Conservation (phyloP, 1,140 invertebrate species). For the Pseudomyrmex dendroicus region DNA sequence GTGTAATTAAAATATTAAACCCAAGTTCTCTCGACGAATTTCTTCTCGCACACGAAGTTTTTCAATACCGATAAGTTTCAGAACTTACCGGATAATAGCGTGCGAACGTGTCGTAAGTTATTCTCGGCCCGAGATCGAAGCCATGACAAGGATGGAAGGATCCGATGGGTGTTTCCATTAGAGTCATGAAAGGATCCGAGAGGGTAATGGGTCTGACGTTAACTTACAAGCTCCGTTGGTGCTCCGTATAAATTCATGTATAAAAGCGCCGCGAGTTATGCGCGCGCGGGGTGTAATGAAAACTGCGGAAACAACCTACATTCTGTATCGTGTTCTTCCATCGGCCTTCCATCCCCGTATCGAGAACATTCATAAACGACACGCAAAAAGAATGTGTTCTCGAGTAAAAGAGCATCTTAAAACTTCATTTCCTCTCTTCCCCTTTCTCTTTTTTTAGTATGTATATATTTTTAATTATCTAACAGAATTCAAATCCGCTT, state of each 20-base stretch:
- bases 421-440: too few relatives aligned
- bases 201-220: constrained; percentile 63
- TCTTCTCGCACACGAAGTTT: neutral
- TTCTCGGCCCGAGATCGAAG: neutral
- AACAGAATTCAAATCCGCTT: neutral
- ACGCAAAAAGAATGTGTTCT: too few relatives aligned
- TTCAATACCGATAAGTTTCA: neutral
- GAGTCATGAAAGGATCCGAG: constrained; percentile 48
- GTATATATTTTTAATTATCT: neutral
- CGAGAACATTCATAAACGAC: neutral
- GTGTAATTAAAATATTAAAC: too few relatives aligned
- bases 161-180: constrained; percentile 64
- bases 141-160: constrained; percentile 34
- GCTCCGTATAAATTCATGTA: constrained; percentile 60
- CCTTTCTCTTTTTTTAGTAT: neutral
- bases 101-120: constrained; percentile 46
- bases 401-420: neutral
- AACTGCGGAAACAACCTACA: constrained; percentile 63
- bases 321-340: constrained; percentile 25
- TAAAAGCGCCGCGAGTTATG: constrained; percentile 59
- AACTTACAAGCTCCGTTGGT: constrained; percentile 56
- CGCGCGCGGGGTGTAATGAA: constrained; percentile 65
- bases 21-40: too few relatives aligned
- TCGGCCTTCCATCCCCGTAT: neutral
- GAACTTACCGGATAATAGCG: constrained; percentile 22